Conservation (phyloP, 2,888 invertebrate species). For the Epinotia brunnichana region DNA sequence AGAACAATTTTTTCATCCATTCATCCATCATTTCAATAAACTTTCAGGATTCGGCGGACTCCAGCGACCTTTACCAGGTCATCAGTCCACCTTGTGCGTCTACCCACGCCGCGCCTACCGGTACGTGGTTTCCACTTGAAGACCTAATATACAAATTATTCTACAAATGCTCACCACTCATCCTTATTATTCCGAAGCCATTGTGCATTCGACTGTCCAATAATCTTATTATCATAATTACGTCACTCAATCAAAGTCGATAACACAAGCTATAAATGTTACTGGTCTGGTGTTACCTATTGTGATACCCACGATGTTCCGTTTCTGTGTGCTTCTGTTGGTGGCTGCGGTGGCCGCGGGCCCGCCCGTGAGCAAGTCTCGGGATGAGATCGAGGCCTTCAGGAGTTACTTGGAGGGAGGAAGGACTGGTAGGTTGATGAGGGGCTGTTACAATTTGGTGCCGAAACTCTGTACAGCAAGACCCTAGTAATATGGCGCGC, state of each 20-base stretch:
- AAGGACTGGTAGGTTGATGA: conserved; percentile 54
- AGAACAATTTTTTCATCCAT: too few species aligned
- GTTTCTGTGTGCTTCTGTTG: conserved; percentile 48
- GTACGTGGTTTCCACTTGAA: too few species aligned
- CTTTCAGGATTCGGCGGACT: too few species aligned
- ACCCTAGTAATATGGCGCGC: too few species aligned
- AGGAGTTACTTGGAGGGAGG: conserved; percentile 57
- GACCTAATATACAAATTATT: too few species aligned
- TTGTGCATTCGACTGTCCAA: background rate
- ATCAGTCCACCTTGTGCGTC: too few species aligned
- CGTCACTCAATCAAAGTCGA: conserved; percentile 17
- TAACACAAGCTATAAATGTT: conserved; percentile 25
- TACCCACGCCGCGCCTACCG: too few species aligned
- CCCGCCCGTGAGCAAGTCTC: conserved; percentile 54
- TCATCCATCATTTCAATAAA: too few species aligned
- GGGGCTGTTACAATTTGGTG: too few species aligned
- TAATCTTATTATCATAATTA: conserved; percentile 34
- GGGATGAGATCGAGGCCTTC: conserved; percentile 59
- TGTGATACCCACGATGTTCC: conserved; percentile 51
- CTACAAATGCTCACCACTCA: too few species aligned
- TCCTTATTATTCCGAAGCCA: background rate
- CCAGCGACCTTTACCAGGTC: too few species aligned
- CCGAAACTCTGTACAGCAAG: too few species aligned
- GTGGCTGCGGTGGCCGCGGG: conserved; percentile 53
- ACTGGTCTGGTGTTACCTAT: background rate